Evolutionary conservation across 2,797 vertebrate genomes (phyloP), one percentile per base, ranked within the genome.

Genomic region (Arnoldichthys spilopterus): DNA sequence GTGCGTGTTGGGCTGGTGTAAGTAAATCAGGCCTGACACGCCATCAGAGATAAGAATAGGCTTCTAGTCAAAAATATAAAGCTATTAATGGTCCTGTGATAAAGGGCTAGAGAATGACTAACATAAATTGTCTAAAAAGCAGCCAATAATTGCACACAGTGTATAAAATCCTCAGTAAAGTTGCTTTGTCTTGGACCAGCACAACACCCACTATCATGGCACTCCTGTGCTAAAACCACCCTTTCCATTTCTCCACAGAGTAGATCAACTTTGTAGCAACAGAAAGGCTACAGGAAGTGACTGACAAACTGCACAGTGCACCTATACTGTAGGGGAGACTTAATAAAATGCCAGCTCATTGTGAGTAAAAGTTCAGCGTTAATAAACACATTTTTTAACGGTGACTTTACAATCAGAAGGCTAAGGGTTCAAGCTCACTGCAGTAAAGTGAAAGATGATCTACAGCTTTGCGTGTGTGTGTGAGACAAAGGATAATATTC

Each of bases 401-500:
- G 6, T n/a, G 2, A 28, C 24, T 28, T 68, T 63, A 15, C 40
- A 8, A 8, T 68, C 8, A 51, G 16, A 67, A n/a, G 37, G 12
- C 28, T 2, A 1, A 61, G 58, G 11, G 18, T 9, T 22, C 16
- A 69, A 18, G 34, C 34, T 47, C 34, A 63, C 20, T 32, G 28
- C 28, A n/a, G 26, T 20, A 28, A 0, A 37, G 34, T 37, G 40
- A 63, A 24, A 4, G 8, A 30, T 47, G 20, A 16, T 13, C 70
- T 11, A 18, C 16, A 54, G 58, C 37, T 69, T 74, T 77, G 72
- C 28, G 30, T 67, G 40, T 26, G 64, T 53, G 51, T 59, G 59
- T 76, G 45, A 47, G 43, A 71, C 54, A 74, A 20, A 53, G 64
- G 75, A 72, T 74, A 49, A 62, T 54, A 76, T 59, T 8, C 26